A percentile compares a stretch with the other conserved stretches of the same genome.
Conservation (phyloP, 2,113 vertebrate species). For the Opisthocomus hoazin region DNA sequence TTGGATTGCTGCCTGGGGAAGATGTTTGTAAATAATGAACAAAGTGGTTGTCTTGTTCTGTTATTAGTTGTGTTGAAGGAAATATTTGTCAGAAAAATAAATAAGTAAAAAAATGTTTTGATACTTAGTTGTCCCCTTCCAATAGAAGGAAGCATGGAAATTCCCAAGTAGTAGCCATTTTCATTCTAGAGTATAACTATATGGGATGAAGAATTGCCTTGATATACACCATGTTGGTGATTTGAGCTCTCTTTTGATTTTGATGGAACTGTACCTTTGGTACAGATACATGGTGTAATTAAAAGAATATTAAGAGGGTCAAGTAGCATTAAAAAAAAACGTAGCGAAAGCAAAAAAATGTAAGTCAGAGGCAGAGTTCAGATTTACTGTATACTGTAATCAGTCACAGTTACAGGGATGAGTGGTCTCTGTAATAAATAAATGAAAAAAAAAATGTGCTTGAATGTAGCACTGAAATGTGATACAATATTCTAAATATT, state of each 20-base stretch:
- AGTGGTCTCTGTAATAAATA: neutral
- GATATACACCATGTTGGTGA: accelerated
- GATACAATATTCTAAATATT: neutral
- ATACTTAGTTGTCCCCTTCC: neutral
- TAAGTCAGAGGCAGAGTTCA: neutral
- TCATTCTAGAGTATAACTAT: neutral
- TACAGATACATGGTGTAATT: neutral
- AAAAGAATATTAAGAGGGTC: neutral
- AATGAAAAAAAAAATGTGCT: neutral
- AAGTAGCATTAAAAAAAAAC: neutral
- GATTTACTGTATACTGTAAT: neutral
- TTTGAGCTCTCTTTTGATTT: neutral
- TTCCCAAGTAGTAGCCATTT: neutral
- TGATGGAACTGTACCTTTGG: neutral
- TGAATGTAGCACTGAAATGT: neutral
- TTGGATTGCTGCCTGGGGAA: neutral
- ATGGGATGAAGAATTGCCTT: neutral
- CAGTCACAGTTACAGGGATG: neutral
- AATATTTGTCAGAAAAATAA: neutral
- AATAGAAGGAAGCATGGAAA: neutral
- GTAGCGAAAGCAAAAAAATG: neutral
- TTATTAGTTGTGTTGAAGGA: neutral
- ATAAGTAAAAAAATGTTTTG: neutral
- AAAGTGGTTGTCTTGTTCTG: neutral
- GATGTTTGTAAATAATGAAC: neutral